Base-by-base conservation (phyloP, 2,113 vertebrate species). In the Sinocyclocheilus maitianheensis region DNA sequence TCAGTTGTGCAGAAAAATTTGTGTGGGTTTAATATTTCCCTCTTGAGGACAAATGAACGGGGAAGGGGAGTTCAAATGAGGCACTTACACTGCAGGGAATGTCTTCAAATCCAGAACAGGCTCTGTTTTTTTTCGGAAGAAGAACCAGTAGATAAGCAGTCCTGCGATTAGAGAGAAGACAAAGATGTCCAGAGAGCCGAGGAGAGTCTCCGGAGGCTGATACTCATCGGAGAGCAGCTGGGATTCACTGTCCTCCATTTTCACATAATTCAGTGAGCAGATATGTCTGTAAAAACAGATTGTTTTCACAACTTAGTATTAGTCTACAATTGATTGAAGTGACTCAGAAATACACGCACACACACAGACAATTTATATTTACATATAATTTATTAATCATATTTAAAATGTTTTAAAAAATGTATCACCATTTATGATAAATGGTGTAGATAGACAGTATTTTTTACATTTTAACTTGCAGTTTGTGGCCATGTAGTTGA, bases 121-220 rank as follows among this genome's bases (percentile, higher is more conserved):
- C 86, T 95, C 95, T 16, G 51, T 11, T 85, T 95, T 96, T 93
- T 95, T 95, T 77, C 94, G 93, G 86, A 94, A 95, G 89, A 96
- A 88, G 86, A 96, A 93, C 95, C 94, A 96, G 91, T 96, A 96
- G 34, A 94, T 95, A 0, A 96, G 83, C 18, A 96, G 87, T 0
- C 95, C 95, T 0, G 89, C 75, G 62, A 96, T 93, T 87, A 96
- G 89, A 0, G 95, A 96, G 85, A 96, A 88, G 78, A 96, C 91
- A 65, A 96, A 90, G 74, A 96, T 30, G 0, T 96, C 95, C 0
- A 88, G 91, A 77, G 84, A 91, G 91, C 94, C 95, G 91, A 96
- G 90, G 14, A 94, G 72, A 0, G 94, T 88, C 53, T 93, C 93
- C 2, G 94, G 92, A 77, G 93, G 89, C 0, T 85, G 46, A 81